Evolutionary conservation across 2,797 vertebrate genomes (phyloP).

Genomic region (Antennarius maculatus): DNA sequence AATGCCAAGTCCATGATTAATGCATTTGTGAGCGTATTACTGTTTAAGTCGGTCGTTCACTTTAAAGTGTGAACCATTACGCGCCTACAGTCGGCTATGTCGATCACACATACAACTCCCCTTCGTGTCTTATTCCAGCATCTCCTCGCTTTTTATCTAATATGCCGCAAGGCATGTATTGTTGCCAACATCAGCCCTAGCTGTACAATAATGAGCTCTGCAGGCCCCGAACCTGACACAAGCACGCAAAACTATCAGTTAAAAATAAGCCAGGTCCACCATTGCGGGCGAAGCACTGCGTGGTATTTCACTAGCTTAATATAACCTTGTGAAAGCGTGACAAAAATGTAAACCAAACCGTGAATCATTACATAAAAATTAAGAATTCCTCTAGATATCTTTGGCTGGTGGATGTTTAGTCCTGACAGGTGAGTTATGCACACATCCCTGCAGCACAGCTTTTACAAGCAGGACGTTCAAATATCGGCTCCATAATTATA

Average conservation of each 20-base stretch:
- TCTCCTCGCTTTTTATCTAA: constrained; percentile 58
- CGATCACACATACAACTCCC: constrained; percentile 41
- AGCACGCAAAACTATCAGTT: constrained; percentile 51
- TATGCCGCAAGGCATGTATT: constrained; percentile 63
- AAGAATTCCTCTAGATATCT: constrained; percentile 42
- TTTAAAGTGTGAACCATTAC: constrained; percentile 5
- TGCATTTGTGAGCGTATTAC: neutral
- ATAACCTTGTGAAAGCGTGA: constrained; percentile 23
- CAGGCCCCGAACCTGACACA: constrained; percentile 54
- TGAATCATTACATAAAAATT: constrained; percentile 52
- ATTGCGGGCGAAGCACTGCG: constrained; percentile 36
- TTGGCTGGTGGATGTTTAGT: constrained; percentile 57
- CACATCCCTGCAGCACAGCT: constrained; percentile 33
- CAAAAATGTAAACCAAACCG: constrained; percentile 51
- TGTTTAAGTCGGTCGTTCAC: neutral
- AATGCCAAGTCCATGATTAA: neutral
- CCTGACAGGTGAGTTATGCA: constrained; percentile 61
- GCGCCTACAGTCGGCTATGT: constrained; percentile 11
- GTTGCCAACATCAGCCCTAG: constrained; percentile 63
- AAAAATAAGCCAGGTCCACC: constrained; percentile 55
- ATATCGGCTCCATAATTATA: constrained; percentile 45
- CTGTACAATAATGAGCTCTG: constrained; percentile 67
- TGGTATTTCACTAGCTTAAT: constrained; percentile 43
- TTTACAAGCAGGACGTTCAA: constrained; percentile 50
- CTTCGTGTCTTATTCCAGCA: constrained; percentile 50